Evolutionary conservation across 2,113 vertebrate species (phyloP).

Genomic region (Alaudala cheleensis): DNA sequence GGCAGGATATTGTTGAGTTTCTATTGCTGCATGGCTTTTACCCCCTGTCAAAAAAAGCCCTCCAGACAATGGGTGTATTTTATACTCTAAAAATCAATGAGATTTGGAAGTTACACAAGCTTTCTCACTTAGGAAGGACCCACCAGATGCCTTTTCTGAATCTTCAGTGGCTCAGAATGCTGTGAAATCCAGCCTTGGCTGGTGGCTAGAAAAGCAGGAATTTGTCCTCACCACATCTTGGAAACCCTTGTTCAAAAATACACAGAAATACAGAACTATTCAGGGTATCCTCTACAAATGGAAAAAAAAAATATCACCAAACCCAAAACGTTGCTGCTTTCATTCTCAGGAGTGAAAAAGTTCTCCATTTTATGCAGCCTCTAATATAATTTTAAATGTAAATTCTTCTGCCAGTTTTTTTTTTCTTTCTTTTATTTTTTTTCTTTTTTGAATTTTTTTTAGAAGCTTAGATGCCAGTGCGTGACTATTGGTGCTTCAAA

Average conservation of each 20-base stretch:
- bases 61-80: not conserved
- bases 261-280: not conserved
- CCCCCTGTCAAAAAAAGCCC: accelerated
- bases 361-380: not conserved
- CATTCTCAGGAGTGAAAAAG: not conserved
- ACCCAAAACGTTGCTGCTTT: not conserved
- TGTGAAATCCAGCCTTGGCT: not conserved
- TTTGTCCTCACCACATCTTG: not conserved
- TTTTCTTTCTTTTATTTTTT: not conserved
- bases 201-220: not conserved
- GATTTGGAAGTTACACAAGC: not conserved
- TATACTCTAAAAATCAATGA: not conserved
- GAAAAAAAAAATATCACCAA: not conserved
- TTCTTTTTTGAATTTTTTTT: not conserved
- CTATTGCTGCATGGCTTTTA: not conserved
- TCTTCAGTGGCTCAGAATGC: not conserved
- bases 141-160: not conserved
- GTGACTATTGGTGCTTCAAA: not conserved
- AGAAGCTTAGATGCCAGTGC: not conserved
- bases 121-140: not conserved
- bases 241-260: not conserved
- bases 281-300: not conserved
- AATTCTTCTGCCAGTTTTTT: not conserved
- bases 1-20: not conserved
- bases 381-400: not conserved